Evolutionary conservation across 2,888 invertebrate genomes (phyloP).

Genomic region (Capitulum mitella): DNA sequence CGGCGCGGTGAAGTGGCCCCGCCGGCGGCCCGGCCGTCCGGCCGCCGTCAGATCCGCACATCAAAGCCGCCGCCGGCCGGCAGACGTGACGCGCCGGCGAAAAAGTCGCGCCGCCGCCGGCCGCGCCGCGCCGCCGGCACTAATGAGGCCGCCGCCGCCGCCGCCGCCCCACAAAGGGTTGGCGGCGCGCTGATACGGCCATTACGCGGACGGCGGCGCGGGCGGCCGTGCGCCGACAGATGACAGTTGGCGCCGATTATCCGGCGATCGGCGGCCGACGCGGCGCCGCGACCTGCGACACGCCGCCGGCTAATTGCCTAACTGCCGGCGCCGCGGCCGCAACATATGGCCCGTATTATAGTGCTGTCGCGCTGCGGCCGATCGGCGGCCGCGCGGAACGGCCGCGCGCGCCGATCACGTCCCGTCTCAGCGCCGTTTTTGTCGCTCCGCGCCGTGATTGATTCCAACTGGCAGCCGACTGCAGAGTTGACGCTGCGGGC

Average conservation of each 20-base stretch:
- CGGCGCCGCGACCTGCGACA: background rate
- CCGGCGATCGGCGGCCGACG: background rate
- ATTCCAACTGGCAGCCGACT: background rate
- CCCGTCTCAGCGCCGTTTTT: background rate
- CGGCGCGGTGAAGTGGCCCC: constrained; percentile 16
- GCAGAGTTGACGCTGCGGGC: background rate
- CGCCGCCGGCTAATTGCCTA: background rate
- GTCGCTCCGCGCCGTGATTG: background rate
- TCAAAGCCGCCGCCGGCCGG: background rate
- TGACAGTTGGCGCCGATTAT: constrained; percentile 23
- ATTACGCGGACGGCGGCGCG: background rate
- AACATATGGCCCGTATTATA: constrained; percentile 17
- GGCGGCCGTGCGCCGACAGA: background rate
- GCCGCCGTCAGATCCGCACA: background rate
- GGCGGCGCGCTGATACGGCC: constrained; percentile 14
- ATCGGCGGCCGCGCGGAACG: background rate
- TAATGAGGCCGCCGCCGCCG: background rate
- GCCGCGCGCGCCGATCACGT: background rate
- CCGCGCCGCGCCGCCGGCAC: background rate
- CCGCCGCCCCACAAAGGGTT: constrained; percentile 14
- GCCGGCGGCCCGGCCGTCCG: background rate
- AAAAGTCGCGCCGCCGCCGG: constrained; percentile 17
- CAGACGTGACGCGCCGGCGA: background rate
- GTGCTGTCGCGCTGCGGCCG: background rate
- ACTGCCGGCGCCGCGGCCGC: background rate